phyloP scores from a whole-genome alignment of 2,113 vertebrate genomes.

The Hymenochirus boettgeri region DNA sequence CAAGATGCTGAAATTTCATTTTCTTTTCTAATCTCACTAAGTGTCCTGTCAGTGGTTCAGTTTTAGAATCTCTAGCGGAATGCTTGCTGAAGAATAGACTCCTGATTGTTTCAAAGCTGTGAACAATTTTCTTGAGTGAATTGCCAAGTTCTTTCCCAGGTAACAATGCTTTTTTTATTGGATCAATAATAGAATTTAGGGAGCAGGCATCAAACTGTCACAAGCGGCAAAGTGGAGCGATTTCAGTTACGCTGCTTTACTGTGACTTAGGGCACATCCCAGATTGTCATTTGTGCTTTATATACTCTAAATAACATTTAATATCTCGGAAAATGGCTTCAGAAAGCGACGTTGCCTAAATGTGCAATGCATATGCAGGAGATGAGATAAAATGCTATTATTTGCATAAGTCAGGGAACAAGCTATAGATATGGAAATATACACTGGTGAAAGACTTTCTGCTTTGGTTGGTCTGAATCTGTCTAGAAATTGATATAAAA shows the following conservation, averaged over 20 bases:
- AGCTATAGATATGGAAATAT: too few relatives aligned
- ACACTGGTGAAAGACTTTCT: too few relatives aligned
- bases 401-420: too few relatives aligned
- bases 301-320: not conserved
- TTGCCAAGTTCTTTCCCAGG: slow-evolving; percentile 1
- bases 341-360: too few relatives aligned
- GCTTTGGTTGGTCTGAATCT: too few relatives aligned
- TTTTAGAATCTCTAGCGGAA: not conserved
- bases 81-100: not conserved
- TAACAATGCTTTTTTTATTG: slow-evolving; percentile 6
- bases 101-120: slow-evolving; percentile 2
- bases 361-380: too few relatives aligned
- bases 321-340: too few relatives aligned
- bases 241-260: not conserved
- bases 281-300: not conserved
- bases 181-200: slow-evolving; percentile 2
- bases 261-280: not conserved
- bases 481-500: too few relatives aligned
- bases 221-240: not conserved
- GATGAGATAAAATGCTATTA: too few relatives aligned
- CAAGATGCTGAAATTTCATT: not conserved
- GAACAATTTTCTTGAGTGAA: not conserved
- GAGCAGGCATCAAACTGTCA: not conserved
- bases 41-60: not conserved
- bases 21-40: not conserved